Conservation (phyloP, 1,140 invertebrate genomes). For the Macrotrachela quadricornifera region DNA sequence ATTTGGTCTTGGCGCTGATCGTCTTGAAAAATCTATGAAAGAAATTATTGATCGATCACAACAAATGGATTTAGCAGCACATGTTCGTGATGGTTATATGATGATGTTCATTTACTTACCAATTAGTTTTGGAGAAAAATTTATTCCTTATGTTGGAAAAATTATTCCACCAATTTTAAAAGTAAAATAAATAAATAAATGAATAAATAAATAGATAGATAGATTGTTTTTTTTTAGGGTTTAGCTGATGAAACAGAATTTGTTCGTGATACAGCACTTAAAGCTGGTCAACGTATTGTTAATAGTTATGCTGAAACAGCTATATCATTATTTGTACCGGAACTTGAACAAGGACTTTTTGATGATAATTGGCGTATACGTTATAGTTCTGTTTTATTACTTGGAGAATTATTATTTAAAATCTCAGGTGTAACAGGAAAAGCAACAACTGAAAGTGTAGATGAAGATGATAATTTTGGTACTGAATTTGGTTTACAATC, state of each 20-base stretch:
- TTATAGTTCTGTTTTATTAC: slow-evolving; percentile 77
- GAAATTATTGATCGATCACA: slow-evolving; percentile 90
- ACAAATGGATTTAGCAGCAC: slow-evolving; percentile 62
- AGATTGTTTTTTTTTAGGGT: slow-evolving; percentile 32
- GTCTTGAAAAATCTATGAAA: slow-evolving; percentile 86
- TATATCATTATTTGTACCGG: slow-evolving; percentile 70
- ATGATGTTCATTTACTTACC: slow-evolving; percentile 99
- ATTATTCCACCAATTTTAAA: slow-evolving; percentile 93
- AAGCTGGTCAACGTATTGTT: slow-evolving; percentile 86
- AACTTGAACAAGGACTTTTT: slow-evolving; percentile 51
- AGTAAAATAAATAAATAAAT: too few species aligned
- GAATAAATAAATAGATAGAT: too few species aligned
- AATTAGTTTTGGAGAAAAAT: slow-evolving; percentile 75
- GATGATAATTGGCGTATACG: slow-evolving; percentile 84
- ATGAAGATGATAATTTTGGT: slow-evolving; percentile 95
- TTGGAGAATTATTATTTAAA: slow-evolving; percentile 84
- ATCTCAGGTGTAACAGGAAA: slow-evolving; percentile 81
- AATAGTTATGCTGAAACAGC: slow-evolving; percentile 86
- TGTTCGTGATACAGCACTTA: slow-evolving; percentile 81
- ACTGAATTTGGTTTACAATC: slow-evolving; percentile 55
- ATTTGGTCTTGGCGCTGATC: slow-evolving; percentile 75
- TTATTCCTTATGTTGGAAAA: slow-evolving; percentile 81
- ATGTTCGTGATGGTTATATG: slow-evolving; percentile 96
- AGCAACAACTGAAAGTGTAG: slow-evolving; percentile 92
- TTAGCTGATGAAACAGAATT: slow-evolving; percentile 97